A percentile compares a stretch with the other conserved stretches of the same genome.
Conservation (phyloP, 2,888 invertebrate genomes). For the Sinhomidia bicolor region DNA sequence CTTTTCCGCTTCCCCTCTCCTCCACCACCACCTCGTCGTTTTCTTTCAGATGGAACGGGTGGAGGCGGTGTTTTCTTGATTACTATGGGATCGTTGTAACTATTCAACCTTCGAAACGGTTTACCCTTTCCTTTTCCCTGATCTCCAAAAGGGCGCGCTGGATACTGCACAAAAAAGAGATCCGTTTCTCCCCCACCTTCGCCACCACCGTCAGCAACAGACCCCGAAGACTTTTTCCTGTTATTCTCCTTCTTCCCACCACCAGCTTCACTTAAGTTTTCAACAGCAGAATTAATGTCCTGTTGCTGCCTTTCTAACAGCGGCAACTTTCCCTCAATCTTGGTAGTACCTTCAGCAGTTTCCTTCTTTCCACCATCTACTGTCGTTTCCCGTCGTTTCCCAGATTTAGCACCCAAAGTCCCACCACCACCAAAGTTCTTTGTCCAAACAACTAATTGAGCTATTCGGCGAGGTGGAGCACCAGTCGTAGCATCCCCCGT, state of each 20-base stretch:
- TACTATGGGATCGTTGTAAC: conserved; percentile 34
- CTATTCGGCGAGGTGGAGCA: conserved; percentile 25
- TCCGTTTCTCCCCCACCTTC: conserved; percentile 4
- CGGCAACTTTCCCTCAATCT: background rate
- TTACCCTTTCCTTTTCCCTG: conserved; percentile 14
- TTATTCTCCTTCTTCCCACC: background rate
- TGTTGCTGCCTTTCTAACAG: background rate
- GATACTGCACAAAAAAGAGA: conserved; percentile 63
- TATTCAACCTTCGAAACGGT: conserved; percentile 5
- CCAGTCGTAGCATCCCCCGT: background rate
- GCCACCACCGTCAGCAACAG: too few relatives aligned
- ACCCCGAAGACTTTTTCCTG: too few relatives aligned
- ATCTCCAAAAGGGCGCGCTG: conserved; percentile 5
- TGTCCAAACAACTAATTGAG: conserved; percentile 42
- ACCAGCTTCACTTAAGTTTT: too few relatives aligned
- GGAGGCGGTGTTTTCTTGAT: conserved; percentile 20
- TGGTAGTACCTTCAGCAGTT: background rate
- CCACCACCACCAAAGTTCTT: background rate
- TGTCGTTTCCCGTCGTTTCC: background rate
- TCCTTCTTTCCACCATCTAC: background rate
- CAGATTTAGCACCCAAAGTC: background rate
- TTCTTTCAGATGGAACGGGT: background rate
- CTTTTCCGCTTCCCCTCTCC: background rate
- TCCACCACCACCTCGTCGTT: background rate
- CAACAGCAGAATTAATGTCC: too few relatives aligned